These are phyloP conservation scores for Alsophila aescularia DNA, from an alignment of 2,888 invertebrate species.

Conservation along the genomic window DNA sequence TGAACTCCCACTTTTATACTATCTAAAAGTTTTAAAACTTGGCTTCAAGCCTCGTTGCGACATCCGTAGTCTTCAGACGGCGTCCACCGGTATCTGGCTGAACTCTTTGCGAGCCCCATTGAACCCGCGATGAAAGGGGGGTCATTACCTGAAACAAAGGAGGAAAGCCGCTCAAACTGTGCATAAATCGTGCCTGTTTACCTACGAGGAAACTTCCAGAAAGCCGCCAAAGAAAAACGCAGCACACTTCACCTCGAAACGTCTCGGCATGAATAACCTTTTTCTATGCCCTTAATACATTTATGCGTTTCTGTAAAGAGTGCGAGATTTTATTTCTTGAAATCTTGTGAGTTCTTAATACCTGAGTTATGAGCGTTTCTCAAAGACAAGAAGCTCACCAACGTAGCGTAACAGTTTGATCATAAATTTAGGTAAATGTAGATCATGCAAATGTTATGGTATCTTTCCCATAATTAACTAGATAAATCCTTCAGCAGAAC, in stretches of 20 bases:
- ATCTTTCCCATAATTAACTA: too few species aligned
- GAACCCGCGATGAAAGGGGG: constrained; percentile 79
- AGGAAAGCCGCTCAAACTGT: constrained; percentile 77
- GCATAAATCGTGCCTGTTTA: constrained; percentile 82
- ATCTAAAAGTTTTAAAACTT: constrained; percentile 19
- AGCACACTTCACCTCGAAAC: constrained; percentile 67
- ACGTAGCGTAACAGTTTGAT: too few species aligned
- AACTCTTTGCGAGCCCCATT: constrained; percentile 73
- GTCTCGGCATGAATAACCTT: constrained; percentile 61
- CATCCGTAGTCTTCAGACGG: constrained; percentile 28
- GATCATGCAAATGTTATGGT: too few species aligned
- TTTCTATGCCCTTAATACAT: constrained; percentile 57
- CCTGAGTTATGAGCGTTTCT: too few species aligned
- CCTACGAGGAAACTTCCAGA: constrained; percentile 71
- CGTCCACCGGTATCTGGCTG: constrained; percentile 60
- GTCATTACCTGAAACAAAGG: constrained; percentile 84
- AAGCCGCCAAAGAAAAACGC: constrained; percentile 74
- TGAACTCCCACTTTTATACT: neutral
- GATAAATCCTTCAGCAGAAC: too few species aligned
- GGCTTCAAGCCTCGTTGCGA: constrained; percentile 21
- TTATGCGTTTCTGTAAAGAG: constrained; percentile 38
- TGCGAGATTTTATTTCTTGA: constrained; percentile 6
- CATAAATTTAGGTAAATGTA: too few species aligned
- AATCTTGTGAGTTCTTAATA: neutral
- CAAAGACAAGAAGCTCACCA: too few species aligned